phyloP scores from a whole-genome alignment of 2,113 vertebrate species.

The Platichthys stellatus region DNA sequence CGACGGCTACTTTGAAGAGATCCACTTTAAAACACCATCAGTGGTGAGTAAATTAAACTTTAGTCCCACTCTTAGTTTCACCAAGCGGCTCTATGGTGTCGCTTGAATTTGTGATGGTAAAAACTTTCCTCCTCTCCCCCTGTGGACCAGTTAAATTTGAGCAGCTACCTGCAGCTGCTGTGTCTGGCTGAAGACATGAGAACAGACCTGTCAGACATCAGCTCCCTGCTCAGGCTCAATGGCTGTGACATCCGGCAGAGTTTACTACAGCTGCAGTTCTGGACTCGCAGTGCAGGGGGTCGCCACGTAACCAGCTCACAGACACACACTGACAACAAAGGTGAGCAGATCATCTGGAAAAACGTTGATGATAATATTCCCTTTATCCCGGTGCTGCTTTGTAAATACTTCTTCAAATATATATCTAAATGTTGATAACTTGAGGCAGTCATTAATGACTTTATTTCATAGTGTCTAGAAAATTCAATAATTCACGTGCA shows the following conservation, averaged over 20 bases:
- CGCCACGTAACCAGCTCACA: constrained; percentile 55
- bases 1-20: constrained; percentile 94
- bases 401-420: background rate
- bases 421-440: no score
- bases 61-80: background rate
- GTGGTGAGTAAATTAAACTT: constrained; percentile 82
- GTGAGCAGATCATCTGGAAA: constrained; percentile 31
- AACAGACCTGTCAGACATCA: constrained; percentile 84
- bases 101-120: background rate
- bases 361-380: background rate
- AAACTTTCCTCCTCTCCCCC: background rate
- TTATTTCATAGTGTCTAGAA: no score
- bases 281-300: constrained; percentile 89
- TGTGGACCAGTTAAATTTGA: constrained; percentile 81
- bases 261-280: constrained; percentile 92
- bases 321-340: background rate
- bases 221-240: constrained; percentile 85
- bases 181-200: constrained; percentile 92
- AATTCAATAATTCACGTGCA: no score
- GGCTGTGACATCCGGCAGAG: constrained; percentile 92
- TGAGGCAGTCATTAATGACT: no score
- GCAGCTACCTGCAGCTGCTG: constrained; percentile 90
- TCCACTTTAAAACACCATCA: constrained; percentile 88
- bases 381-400: background rate
- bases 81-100: background rate